These are phyloP conservation scores for Ophioninae sp. DNA, from an alignment of 2,888 invertebrate species.

Conservation along the genomic window DNA sequence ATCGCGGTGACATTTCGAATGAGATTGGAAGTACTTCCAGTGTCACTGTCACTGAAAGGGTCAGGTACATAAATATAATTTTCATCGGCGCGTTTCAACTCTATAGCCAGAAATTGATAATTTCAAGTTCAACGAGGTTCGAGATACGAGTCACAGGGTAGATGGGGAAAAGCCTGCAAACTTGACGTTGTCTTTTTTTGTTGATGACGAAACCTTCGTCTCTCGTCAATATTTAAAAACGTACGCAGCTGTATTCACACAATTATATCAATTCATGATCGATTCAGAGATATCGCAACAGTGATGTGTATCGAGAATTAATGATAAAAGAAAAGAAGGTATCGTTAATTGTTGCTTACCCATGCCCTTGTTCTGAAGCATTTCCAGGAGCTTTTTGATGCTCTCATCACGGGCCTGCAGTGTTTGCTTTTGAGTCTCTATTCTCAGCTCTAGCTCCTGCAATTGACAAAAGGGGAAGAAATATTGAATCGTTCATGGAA, in stretches of 20 bases:
- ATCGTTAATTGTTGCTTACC: slow-evolving; percentile 85
- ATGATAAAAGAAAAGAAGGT: not conserved
- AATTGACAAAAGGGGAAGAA: slow-evolving; percentile 68
- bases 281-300: not conserved
- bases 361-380: slow-evolving; percentile 98
- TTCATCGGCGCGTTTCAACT: not conserved
- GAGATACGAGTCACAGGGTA: not conserved
- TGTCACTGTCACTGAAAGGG: not conserved
- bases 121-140: not conserved
- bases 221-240: not conserved
- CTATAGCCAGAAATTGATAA: not conserved
- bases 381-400: slow-evolving; percentile 98
- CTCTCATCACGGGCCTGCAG: slow-evolving; percentile 97
- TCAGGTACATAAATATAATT: not conserved
- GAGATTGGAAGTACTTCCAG: not conserved
- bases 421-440: slow-evolving; percentile 99
- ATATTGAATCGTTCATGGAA: not conserved
- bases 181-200: not conserved
- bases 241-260: not conserved
- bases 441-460: slow-evolving; percentile 96
- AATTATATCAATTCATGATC: not conserved
- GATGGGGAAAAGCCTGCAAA: not conserved
- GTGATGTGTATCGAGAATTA: not conserved
- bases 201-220: not conserved
- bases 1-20: not conserved